Evolutionary conservation across 1,140 invertebrate species (phyloP).

Genomic region (Cydia splendana): DNA sequence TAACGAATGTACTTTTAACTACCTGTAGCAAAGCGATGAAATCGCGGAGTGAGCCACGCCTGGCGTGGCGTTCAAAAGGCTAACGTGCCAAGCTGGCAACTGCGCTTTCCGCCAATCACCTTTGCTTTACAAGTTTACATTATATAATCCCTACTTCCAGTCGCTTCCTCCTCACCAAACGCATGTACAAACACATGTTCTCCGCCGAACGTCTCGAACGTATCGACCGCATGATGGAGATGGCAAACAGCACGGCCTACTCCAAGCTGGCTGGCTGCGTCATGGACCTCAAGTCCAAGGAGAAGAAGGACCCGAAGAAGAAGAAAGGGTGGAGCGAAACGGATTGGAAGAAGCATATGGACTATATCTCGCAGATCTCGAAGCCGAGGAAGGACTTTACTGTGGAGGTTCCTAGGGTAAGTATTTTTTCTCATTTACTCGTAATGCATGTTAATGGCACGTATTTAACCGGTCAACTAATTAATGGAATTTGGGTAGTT

Average conservation of each 20-base stretch:
- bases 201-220: slow-evolving; percentile 57
- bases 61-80: no score
- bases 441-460: no score
- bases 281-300: slow-evolving; percentile 64
- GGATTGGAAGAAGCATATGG: slow-evolving; percentile 76
- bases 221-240: slow-evolving; percentile 68
- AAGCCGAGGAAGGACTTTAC: slow-evolving; percentile 54
- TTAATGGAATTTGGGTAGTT: no score
- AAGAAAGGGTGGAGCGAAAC: slow-evolving; percentile 65
- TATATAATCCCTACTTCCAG: slow-evolving; percentile 47
- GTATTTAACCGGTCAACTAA: no score
- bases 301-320: slow-evolving; percentile 64
- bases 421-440: no score
- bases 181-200: slow-evolving; percentile 61
- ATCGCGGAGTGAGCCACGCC: no score
- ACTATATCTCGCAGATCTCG: slow-evolving; percentile 65
- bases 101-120: no score
- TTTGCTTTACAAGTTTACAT: no score
- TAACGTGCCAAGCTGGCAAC: no score
- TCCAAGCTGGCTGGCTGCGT: slow-evolving; percentile 68
- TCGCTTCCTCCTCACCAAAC: slow-evolving; percentile 58
- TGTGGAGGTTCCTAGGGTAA: not conserved
- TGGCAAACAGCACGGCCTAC: slow-evolving; percentile 61
- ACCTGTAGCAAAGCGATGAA: no score
- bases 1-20: no score